Evolutionary conservation across 2,797 vertebrate species (phyloP), one percentile per base, ranked within the genome.

Genomic region (Adelosebastes latens): DNA sequence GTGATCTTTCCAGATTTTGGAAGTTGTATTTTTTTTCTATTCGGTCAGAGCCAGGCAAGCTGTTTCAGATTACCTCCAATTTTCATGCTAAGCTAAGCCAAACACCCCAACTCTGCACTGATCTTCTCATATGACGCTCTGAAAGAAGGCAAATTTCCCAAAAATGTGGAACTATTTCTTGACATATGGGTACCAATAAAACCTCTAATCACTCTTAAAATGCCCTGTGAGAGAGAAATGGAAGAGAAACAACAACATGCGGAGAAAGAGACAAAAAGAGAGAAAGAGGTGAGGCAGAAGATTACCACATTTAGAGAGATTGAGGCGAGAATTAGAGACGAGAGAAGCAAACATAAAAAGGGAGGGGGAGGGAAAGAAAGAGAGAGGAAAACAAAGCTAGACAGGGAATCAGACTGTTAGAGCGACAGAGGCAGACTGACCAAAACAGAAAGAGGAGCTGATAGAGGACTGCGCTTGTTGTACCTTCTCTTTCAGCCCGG

Each of bases 401-500:
- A 86, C 32, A 60, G 77, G 31, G 29, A 84, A 77, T 82, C 66
- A 81, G 80, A 64, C 9, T 13, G 81, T 72, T 63, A 83, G 67
- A 85, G 78, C 16, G 13, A 74, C 53, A 18, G 77, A 76, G 63
- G 72, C 53, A 67, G 65, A 80, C 59, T 56, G 84, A 82, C 71
- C 39, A 31, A 61, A 80, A 36, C 62, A 66, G 58, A 58, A 31
- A n/a, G 36, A 68, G 64, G 0, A 5, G 66, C 63, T 69, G 69
- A 87, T 61, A 70, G 66, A 75, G 58, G 79, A 79, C 42, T 39
- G 72, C 25, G 25, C 62, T 79, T n/a, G n/a, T 42, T 62, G 92
- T 96, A 99, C 98, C 98, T 97, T 99, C 98, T 93, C 96, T 97
- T 80, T 99, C 98, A 34, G 95, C 96, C 72, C 97, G 96, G 85